Percentiles rank a stretch among this genome's conserved stretches.
Conservation (phyloP, 1,140 invertebrate species). For the Drosophila nikananu region DNA sequence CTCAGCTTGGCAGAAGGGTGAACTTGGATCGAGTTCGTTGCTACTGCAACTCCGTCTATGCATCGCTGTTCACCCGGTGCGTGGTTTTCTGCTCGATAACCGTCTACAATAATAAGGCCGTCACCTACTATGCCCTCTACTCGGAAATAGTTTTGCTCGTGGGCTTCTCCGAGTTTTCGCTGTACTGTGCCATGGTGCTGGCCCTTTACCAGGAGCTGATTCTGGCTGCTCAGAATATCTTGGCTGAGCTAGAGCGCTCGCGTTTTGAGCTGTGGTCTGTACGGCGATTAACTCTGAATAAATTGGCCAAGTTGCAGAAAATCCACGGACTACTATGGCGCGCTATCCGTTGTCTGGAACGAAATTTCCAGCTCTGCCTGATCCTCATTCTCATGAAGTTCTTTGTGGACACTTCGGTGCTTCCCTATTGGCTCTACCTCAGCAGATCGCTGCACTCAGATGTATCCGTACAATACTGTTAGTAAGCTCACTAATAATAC, state of each 20-base stretch:
- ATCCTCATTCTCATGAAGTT: slow-evolving; percentile 36
- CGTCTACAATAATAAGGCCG: neutral
- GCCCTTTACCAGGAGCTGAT: slow-evolving; percentile 49
- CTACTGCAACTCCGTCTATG: slow-evolving; percentile 43
- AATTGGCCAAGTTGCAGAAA: slow-evolving; percentile 26
- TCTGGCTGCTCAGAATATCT: neutral
- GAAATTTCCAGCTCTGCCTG: slow-evolving; percentile 52
- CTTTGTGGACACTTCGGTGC: slow-evolving; percentile 43
- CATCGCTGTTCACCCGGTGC: neutral
- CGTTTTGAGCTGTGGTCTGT: slow-evolving; percentile 28
- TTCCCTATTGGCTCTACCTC: slow-evolving; percentile 66
- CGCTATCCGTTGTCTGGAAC: slow-evolving; percentile 41
- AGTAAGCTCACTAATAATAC: slow-evolving; percentile 4
- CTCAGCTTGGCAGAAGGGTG: slow-evolving; percentile 17
- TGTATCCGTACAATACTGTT: slow-evolving; percentile 16
- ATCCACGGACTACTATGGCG: slow-evolving; percentile 54
- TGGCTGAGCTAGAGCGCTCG: slow-evolving; percentile 35
- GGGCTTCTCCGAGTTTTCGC: slow-evolving; percentile 44
- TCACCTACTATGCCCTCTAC: slow-evolving; percentile 41
- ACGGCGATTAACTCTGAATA: slow-evolving; percentile 23
- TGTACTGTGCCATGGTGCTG: slow-evolving; percentile 42
- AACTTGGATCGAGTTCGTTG: slow-evolving; percentile 15
- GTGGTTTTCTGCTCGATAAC: neutral
- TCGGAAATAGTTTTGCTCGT: slow-evolving; percentile 52
- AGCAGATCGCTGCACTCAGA: neutral